These are phyloP conservation scores for Scaptomyza hsui DNA, from an alignment of 1,140 invertebrate species.

Conservation along the genomic window DNA sequence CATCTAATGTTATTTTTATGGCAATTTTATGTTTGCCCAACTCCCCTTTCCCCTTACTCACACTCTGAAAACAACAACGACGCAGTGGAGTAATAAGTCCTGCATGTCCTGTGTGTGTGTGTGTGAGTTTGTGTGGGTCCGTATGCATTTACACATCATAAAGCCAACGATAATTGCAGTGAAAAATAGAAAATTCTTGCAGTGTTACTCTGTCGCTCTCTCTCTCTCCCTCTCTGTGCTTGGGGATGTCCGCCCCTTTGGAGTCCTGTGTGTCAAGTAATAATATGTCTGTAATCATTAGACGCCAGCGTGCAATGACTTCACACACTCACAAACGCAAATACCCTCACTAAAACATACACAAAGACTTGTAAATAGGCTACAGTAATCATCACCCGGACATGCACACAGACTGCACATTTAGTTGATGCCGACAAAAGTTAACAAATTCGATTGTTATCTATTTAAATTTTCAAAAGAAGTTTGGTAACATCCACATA, in stretches of 20 bases:
- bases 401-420: constrained; percentile 14
- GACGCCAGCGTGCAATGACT: constrained; percentile 57
- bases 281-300: constrained; percentile 63
- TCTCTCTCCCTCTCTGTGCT: background rate
- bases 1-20: constrained; percentile 60
- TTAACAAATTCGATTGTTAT: background rate
- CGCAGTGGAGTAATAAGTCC: constrained; percentile 16
- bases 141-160: constrained; percentile 56
- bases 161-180: constrained; percentile 51
- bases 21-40: constrained; percentile 43
- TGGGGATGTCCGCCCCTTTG: constrained; percentile 9
- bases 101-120: constrained; percentile 15
- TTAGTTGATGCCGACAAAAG: constrained; percentile 2
- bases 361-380: constrained; percentile 6
- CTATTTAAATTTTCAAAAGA: too few relatives aligned
- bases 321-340: constrained; percentile 10
- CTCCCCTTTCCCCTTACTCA: background rate
- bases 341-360: background rate
- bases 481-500: too few relatives aligned
- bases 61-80: background rate
- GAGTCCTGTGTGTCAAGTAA: constrained; percentile 45
- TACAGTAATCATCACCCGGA: constrained; percentile 28
- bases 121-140: constrained; percentile 11
- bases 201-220: constrained; percentile 36
- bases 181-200: constrained; percentile 42